phyloP scores from a whole-genome alignment of 2,113 vertebrate genomes.

The Macrotis lagotis region DNA sequence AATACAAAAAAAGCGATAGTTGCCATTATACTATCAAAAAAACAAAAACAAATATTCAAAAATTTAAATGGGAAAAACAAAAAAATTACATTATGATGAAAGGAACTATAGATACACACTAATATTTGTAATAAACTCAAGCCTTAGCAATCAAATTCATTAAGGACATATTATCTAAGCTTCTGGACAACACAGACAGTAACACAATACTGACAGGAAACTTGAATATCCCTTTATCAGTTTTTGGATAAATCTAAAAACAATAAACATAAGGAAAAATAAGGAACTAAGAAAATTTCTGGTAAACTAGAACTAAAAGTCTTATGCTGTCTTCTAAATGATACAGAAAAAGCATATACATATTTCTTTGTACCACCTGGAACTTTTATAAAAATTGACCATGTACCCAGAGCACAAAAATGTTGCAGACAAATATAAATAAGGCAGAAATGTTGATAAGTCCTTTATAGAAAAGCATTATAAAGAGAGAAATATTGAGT shows the following conservation, averaged over 20 bases:
- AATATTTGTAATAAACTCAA: background rate
- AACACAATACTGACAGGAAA: background rate
- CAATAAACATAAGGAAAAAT: background rate
- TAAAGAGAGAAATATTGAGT: background rate
- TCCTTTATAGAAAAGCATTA: background rate
- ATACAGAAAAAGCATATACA: background rate
- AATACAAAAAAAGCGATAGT: background rate
- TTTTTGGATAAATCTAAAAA: background rate
- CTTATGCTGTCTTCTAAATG: background rate
- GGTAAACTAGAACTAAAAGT: background rate
- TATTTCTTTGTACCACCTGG: background rate
- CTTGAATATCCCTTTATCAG: background rate
- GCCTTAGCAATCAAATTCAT: background rate
- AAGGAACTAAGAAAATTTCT: background rate
- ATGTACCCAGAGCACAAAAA: background rate
- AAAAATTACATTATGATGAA: background rate
- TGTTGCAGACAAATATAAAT: background rate
- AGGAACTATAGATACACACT: background rate
- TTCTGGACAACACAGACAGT: background rate
- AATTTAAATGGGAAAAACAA: background rate
- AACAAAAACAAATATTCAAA: background rate
- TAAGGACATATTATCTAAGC: background rate
- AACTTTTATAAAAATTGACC: background rate
- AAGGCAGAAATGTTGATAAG: background rate
- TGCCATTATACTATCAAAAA: background rate